Percentiles rank a stretch among this genome's conserved stretches.
Conservation (phyloP, 2,113 vertebrate genomes). For the Lagopus leucura region DNA sequence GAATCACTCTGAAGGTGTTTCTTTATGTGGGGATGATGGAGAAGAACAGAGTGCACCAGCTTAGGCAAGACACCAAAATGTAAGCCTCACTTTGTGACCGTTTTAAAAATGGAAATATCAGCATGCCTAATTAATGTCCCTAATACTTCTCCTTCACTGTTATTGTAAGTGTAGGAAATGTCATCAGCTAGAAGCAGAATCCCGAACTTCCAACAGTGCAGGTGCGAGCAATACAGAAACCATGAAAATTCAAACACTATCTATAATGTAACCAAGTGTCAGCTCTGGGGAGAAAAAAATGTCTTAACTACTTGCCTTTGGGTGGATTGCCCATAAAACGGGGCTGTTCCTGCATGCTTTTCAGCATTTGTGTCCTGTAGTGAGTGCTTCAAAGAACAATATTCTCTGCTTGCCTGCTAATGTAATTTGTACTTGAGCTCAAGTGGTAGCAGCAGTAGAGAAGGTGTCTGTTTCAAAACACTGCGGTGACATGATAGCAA, state of each 20-base stretch:
- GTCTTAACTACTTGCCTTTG: neutral
- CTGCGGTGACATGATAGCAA: neutral
- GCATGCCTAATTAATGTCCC: neutral
- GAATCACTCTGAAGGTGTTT: slow-evolving; percentile 49
- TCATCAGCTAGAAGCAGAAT: neutral
- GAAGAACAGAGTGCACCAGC: neutral
- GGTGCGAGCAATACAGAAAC: neutral
- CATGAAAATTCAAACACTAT: neutral
- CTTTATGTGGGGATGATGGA: neutral
- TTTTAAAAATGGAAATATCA: neutral
- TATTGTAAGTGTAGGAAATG: neutral
- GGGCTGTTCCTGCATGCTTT: neutral
- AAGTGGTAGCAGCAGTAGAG: neutral
- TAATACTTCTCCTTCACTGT: neutral
- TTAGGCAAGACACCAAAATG: neutral
- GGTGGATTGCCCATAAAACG: neutral
- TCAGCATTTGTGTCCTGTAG: neutral
- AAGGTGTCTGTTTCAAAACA: neutral
- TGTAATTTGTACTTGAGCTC: slow-evolving; percentile 22
- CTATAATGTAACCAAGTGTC: neutral
- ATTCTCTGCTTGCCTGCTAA: neutral
- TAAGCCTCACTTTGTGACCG: neutral
- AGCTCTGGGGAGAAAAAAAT: rapidly evolving
- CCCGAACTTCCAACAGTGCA: neutral
- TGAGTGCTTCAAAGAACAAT: neutral